Conservation (phyloP, 2,797 vertebrate genomes). For the Clarias laeviceps region DNA sequence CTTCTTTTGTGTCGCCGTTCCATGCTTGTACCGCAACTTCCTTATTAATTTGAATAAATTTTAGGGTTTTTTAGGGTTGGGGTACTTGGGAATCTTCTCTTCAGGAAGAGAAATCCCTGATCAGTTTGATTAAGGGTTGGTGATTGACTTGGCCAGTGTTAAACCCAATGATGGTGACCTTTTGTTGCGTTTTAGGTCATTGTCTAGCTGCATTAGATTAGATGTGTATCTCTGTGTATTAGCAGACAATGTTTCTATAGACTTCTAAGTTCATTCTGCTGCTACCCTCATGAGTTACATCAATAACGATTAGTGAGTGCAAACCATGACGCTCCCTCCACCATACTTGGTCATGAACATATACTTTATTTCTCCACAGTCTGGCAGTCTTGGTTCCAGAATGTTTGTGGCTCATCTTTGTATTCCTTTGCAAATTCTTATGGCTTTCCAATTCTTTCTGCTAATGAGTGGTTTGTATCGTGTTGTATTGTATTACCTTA, state of each 20-base stretch:
- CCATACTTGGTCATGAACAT: background rate
- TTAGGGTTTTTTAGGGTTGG: too few relatives aligned
- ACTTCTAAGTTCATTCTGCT: background rate
- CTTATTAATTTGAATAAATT: too few relatives aligned
- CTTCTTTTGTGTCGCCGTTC: background rate
- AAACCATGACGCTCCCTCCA: background rate
- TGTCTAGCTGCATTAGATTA: background rate
- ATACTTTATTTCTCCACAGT: background rate
- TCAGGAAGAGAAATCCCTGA: background rate
- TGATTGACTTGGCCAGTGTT: background rate
- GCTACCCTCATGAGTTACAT: background rate
- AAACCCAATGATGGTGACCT: too few relatives aligned
- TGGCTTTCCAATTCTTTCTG: background rate
- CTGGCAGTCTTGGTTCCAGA: background rate
- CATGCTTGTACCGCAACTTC: background rate
- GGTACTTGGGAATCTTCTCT: too few relatives aligned
- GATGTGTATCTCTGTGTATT: background rate
- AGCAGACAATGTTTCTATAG: background rate
- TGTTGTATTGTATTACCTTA: background rate
- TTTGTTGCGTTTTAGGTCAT: background rate
- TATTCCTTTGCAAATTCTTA: background rate
- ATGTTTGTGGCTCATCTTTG: background rate
- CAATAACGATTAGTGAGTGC: background rate
- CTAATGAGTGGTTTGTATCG: background rate
- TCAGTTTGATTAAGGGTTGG: background rate